phyloP scores from a whole-genome alignment of 2,113 vertebrate species.

The Podocnemis expansa region DNA sequence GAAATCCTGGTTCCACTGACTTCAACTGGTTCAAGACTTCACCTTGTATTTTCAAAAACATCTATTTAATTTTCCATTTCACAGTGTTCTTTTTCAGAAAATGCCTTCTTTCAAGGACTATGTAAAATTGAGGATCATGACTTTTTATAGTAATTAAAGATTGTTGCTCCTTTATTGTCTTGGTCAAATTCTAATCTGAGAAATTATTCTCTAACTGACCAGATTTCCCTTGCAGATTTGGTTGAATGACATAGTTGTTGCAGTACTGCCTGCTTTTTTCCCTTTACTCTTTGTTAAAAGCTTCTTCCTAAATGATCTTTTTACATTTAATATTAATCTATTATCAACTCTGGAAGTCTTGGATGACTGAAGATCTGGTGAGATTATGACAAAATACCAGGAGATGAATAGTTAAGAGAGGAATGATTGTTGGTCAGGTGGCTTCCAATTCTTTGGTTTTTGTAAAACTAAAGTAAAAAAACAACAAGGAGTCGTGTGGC shows the following conservation, averaged over 20 bases:
- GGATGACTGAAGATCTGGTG: not conserved
- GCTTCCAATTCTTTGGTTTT: not conserved
- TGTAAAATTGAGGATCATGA: not conserved
- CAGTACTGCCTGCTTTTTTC: not conserved
- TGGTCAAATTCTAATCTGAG: not conserved
- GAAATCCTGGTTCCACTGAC: not conserved
- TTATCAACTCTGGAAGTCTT: not conserved
- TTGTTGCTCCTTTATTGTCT: not conserved
- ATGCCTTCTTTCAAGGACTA: not conserved
- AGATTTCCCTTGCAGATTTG: not conserved
- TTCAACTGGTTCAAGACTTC: not conserved
- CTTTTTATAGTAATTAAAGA: not conserved
- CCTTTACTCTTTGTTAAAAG: not conserved
- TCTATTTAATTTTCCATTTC: not conserved
- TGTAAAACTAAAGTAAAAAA: too few relatives aligned
- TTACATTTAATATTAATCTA: not conserved
- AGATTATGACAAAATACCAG: not conserved
- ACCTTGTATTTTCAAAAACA: not conserved
- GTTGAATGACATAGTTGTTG: not conserved
- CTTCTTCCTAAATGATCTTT: not conserved
- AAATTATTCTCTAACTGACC: not conserved
- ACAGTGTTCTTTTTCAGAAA: not conserved
- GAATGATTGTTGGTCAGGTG: not conserved
- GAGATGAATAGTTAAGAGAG: not conserved
- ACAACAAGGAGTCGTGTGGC: too few relatives aligned